Base-by-base conservation (phyloP, 2,888 invertebrate species). In the Euzetes globulus region DNA sequence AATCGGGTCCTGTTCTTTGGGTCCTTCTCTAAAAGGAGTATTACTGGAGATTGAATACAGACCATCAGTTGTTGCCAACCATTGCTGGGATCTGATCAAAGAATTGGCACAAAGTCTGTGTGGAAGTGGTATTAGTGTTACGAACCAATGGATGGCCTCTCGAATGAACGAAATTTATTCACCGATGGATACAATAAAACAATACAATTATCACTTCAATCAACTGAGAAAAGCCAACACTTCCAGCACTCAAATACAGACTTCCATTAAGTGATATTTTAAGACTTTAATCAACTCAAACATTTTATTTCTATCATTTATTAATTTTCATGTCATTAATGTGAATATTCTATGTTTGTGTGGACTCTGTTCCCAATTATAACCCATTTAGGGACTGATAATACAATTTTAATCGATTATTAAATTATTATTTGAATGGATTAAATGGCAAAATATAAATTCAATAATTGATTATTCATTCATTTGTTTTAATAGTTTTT, bases 181-280 rank as follows among this genome's bases (percentile, higher is more conserved):
- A 37, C 94, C 96, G 0, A 89, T 92, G 79, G 94, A 96, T 82
- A 94, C 94, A 0, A 89, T 95, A 77, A 91, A 92, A 79, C 96
- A 96, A 82, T 96, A 96, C 82, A 85, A 95, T 81, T 95, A 96
- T 83, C 93, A 95, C 81, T 96, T 96, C 82, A 91, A 90, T 77
- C 88, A 90, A 74, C 93, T 92, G 80, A 87, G 94, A 75, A 96
- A 95, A 82, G 86, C 88, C 0, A 50, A 50, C n/a, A 19, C 50
- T n/a, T n/a, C 50, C n/a, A 50, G 1, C 50, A 50, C 58, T 29
- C 41, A 41, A 41, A 41, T 41, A 41, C 19, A 60, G 19, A n/a
- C 60, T 27, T 7, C 60, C 9, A 60, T 9, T 60, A 60, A 22
- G 19, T 17, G 17, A 27, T 22, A 52, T 29, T 7, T 17, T 15